Percentiles rank a stretch among this genome's conserved stretches.
Conservation (phyloP, 2,113 vertebrate genomes). For the Onychorhynchus coronatus region DNA sequence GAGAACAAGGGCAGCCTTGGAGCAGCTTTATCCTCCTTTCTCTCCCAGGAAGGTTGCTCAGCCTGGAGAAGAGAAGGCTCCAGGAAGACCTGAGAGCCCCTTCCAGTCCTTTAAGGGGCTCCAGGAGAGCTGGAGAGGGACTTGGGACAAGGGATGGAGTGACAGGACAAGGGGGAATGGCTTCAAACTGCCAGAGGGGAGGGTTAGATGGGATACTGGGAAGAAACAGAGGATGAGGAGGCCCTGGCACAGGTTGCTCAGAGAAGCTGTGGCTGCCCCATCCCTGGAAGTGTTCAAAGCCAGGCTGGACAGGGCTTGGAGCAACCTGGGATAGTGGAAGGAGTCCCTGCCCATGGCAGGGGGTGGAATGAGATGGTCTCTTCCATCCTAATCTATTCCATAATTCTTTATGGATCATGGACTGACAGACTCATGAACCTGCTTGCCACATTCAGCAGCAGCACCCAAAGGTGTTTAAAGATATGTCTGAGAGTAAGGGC, state of each 20-base stretch:
- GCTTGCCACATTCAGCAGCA: background rate
- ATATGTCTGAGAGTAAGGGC: background rate
- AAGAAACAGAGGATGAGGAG: background rate
- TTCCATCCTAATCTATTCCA: background rate
- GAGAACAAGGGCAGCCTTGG: background rate
- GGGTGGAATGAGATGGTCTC: background rate
- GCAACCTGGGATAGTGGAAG: fast-evolving
- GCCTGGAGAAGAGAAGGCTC: background rate
- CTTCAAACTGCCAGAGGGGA: background rate
- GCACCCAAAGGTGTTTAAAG: background rate
- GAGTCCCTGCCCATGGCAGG: background rate
- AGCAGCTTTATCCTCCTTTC: background rate
- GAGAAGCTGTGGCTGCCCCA: background rate
- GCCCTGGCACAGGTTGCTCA: background rate
- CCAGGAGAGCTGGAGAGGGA: background rate
- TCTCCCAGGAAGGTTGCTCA: background rate
- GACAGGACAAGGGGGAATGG: background rate
- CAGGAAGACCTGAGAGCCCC: background rate
- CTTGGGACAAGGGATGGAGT: background rate
- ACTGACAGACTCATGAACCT: background rate
- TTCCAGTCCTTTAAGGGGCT: background rate
- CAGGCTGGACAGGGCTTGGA: fast-evolving
- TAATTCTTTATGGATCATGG: background rate
- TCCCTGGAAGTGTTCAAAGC: background rate
- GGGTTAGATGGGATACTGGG: background rate